Evolutionary conservation across 2,888 invertebrate genomes (phyloP).

Genomic region (Elysia crispata): DNA sequence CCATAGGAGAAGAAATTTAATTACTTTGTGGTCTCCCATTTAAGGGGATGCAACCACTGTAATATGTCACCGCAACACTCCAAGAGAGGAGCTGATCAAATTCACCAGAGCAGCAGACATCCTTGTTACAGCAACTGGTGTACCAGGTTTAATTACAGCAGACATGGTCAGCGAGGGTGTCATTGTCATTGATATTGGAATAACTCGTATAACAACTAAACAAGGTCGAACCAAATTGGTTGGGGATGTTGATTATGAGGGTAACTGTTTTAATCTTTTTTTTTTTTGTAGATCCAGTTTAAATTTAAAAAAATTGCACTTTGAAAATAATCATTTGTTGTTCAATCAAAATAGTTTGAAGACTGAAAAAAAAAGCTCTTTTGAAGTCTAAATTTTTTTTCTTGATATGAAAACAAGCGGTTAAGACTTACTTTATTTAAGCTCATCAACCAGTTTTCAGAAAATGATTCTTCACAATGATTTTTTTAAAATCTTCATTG

Average conservation of each 20-base stretch:
- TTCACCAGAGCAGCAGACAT: conserved; percentile 88
- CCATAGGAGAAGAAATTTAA: neutral
- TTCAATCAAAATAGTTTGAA: no score
- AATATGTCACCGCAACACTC: conserved; percentile 92
- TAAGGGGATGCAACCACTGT: conserved; percentile 91
- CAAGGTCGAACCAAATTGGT: conserved; percentile 84
- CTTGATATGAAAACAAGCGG: no score
- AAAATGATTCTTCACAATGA: no score
- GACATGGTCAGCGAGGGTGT: conserved; percentile 94
- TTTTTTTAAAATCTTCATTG: no score
- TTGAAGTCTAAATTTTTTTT: no score
- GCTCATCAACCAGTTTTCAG: no score
- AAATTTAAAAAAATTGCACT: no score
- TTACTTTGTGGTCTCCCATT: conserved; percentile 10
- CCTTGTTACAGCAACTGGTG: conserved; percentile 86
- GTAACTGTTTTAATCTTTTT: no score
- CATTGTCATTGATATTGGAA: conserved; percentile 91
- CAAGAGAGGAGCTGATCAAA: conserved; percentile 84
- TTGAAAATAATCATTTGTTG: no score
- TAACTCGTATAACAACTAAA: conserved; percentile 82
- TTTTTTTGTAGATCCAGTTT: no score
- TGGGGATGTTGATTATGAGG: conserved; percentile 93
- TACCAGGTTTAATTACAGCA: conserved; percentile 78
- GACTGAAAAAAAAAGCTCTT: neutral
- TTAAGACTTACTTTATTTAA: no score